Conservation (phyloP, 2,113 vertebrate species). For the Chloropsis hardwickii region DNA sequence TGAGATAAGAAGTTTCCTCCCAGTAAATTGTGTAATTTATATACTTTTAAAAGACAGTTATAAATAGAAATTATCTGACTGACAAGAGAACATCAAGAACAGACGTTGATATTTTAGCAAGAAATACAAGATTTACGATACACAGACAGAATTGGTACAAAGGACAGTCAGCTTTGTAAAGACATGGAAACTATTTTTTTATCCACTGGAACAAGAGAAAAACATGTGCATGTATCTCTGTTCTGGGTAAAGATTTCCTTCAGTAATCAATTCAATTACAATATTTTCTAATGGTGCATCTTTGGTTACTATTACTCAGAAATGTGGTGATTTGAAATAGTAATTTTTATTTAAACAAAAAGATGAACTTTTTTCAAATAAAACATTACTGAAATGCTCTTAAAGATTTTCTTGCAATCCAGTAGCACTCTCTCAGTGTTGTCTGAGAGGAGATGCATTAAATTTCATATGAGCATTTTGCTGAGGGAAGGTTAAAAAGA, state of each 20-base stretch:
- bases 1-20: not conserved
- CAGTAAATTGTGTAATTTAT: not conserved
- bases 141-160: not conserved
- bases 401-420: not conserved
- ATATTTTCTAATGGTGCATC: not conserved
- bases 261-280: not conserved
- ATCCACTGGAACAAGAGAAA: not conserved
- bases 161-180: not conserved
- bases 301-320: not conserved
- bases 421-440: not conserved
- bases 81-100: not conserved
- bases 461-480: not conserved
- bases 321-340: not conserved
- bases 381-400: not conserved
- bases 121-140: not conserved
- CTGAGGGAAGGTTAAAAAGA: not conserved
- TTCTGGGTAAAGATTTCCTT: not conserved
- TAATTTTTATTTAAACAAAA: not conserved
- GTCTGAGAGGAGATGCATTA: not conserved
- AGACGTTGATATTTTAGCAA: not conserved
- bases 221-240: fast-evolving
- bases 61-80: not conserved
- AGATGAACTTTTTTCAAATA: not conserved
- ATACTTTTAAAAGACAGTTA: not conserved
- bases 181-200: not conserved